Percentiles rank a stretch among this genome's conserved stretches.
Evolutionary conservation across 1,140 invertebrate genomes (phyloP).

Genomic region (Melanaphis sacchari): DNA sequence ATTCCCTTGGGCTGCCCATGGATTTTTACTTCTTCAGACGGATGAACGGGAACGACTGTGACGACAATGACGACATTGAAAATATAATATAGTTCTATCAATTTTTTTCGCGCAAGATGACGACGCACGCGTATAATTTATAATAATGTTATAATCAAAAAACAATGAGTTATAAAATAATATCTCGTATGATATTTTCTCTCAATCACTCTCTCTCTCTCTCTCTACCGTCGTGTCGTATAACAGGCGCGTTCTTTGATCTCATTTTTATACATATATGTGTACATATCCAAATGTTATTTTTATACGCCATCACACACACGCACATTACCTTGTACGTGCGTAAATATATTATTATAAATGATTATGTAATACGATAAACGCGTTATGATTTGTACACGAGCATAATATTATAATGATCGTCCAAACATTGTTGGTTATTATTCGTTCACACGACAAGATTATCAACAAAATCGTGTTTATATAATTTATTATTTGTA

Average conservation of each 20-base stretch:
- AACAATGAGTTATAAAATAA: background rate
- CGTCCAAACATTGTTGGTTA: too few relatives aligned
- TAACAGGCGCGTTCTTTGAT: constrained; percentile 5
- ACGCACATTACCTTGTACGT: background rate
- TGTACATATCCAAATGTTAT: constrained; percentile 2
- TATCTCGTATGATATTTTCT: background rate
- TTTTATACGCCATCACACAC: background rate
- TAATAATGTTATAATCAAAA: background rate
- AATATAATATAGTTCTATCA: background rate
- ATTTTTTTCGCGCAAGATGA: background rate
- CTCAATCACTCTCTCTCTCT: background rate
- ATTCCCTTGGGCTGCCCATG: background rate
- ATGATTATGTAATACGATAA: background rate
- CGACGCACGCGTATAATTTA: background rate
- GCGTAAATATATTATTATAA: background rate
- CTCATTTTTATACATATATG: constrained; percentile 22
- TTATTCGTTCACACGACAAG: background rate
- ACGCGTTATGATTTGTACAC: background rate
- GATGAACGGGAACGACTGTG: background rate
- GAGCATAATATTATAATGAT: background rate
- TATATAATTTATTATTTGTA: background rate
- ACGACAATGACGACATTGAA: background rate
- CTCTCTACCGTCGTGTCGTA: background rate
- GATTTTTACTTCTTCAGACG: background rate
- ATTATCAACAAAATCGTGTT: background rate